A percentile compares a stretch with the other conserved stretches of the same genome.
Conservation (phyloP, 2,888 invertebrate species). For the Macaria notata region DNA sequence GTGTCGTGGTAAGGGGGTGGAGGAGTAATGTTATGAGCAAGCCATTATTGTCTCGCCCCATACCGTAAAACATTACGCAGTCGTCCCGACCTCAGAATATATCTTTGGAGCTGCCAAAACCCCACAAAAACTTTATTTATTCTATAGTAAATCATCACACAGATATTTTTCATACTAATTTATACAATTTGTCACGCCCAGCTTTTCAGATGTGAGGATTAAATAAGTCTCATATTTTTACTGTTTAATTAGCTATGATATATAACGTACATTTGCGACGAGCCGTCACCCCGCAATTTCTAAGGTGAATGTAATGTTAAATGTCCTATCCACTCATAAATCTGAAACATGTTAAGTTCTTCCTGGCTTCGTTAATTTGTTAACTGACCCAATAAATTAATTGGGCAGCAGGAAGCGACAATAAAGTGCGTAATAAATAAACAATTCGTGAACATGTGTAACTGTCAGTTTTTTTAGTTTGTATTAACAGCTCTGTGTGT, state of each 20-base stretch:
- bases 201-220: slow-evolving; percentile 16
- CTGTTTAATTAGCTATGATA: slow-evolving; percentile 22
- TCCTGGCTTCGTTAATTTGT: slow-evolving; percentile 70
- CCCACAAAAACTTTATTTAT: slow-evolving; percentile 40
- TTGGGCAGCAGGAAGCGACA: slow-evolving; percentile 67
- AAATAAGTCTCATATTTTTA: slow-evolving; percentile 13
- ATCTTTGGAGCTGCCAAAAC: slow-evolving; percentile 68
- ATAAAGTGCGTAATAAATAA: slow-evolving; percentile 71
- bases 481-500: slow-evolving; percentile 60
- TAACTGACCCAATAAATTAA: slow-evolving; percentile 72
- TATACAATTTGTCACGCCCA: slow-evolving; percentile 23
- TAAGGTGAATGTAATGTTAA: slow-evolving; percentile 17
- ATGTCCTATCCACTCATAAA: slow-evolving; percentile 47
- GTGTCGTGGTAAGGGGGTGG: slow-evolving; percentile 68
- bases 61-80: slow-evolving; percentile 82
- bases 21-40: slow-evolving; percentile 83
- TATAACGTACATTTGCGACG: slow-evolving; percentile 13
- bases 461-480: slow-evolving; percentile 50
- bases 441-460: slow-evolving; percentile 58
- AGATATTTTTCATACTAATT: slow-evolving; percentile 26
- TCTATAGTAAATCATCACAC: slow-evolving; percentile 20
- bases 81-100: slow-evolving; percentile 64
- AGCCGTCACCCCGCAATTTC: slow-evolving; percentile 19
- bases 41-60: slow-evolving; percentile 82
- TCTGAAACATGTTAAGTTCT: slow-evolving; percentile 59